A percentile compares a stretch with the other conserved stretches of the same genome.
Conservation (phyloP, 1,140 invertebrate species). For the Cyclina sinensis region DNA sequence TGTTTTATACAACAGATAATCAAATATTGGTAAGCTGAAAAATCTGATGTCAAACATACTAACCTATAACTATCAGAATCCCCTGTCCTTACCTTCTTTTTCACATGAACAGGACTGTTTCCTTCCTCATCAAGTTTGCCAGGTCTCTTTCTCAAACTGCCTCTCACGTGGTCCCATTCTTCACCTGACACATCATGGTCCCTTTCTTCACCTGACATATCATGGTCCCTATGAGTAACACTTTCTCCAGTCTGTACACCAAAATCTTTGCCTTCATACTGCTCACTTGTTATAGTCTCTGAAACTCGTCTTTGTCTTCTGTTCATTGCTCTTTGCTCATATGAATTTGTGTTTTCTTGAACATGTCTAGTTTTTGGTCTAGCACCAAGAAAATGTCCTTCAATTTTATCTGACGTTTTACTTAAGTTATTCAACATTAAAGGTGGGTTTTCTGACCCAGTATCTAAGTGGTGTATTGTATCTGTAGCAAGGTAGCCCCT, state of each 20-base stretch:
- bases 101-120: background rate
- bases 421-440: background rate
- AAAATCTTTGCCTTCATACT: background rate
- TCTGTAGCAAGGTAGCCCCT: background rate
- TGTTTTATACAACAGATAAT: too few relatives aligned
- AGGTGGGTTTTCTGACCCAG: background rate
- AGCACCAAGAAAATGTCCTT: background rate
- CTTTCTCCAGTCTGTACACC: background rate
- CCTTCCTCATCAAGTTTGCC: background rate
- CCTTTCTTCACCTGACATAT: background rate
- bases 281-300: background rate
- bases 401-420: background rate
- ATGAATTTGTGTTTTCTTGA: background rate
- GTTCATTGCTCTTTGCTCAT: background rate
- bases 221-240: background rate
- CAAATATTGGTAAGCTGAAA: too few relatives aligned
- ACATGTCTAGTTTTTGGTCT: background rate
- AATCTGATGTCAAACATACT: too few relatives aligned
- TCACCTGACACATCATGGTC: background rate
- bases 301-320: background rate
- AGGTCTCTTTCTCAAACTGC: background rate
- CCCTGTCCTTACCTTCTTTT: constrained; percentile 11
- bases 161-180: background rate
- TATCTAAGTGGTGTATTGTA: background rate
- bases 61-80: too few relatives aligned